These are phyloP conservation scores for Drosophila paucipuncta DNA, from an alignment of 2,888 invertebrate species.

Conservation along the genomic window DNA sequence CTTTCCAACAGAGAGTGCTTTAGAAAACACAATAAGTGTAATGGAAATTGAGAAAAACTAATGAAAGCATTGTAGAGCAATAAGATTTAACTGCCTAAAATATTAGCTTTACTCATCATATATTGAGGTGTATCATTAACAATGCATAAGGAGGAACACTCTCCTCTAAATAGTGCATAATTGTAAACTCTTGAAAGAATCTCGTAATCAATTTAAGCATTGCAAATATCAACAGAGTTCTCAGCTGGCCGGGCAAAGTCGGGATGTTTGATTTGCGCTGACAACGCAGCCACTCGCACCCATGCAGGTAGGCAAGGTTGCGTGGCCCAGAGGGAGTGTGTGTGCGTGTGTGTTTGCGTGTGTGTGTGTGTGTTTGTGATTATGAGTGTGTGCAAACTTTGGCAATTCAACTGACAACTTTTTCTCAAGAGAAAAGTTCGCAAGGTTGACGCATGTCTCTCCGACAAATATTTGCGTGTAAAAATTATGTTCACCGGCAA, in stretches of 20 bases:
- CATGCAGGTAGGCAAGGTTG: neutral
- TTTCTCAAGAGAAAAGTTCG: slow-evolving; percentile 45
- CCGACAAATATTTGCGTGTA: slow-evolving; percentile 60
- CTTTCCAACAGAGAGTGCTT: slow-evolving; percentile 5
- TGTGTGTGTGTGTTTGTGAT: neutral
- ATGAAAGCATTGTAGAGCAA: too few relatives aligned
- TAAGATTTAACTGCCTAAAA: neutral
- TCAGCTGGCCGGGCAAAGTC: slow-evolving; percentile 41
- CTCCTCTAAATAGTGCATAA: slow-evolving; percentile 28
- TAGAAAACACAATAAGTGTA: neutral
- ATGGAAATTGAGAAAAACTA: neutral
- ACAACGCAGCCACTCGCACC: slow-evolving; percentile 19
- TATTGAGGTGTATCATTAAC: neutral
- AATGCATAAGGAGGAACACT: neutral
- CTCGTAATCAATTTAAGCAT: slow-evolving; percentile 65
- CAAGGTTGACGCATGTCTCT: slow-evolving; percentile 50
- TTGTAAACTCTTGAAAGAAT: slow-evolving; percentile 47
- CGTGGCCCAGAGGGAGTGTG: slow-evolving; percentile 1
- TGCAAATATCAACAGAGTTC: slow-evolving; percentile 55
- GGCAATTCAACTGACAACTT: slow-evolving; percentile 52
- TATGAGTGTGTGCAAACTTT: slow-evolving; percentile 36
- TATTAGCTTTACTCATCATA: neutral
- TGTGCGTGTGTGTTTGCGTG: neutral
- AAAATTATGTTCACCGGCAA: slow-evolving; percentile 46
- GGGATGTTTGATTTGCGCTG: slow-evolving; percentile 57